Base-by-base conservation (phyloP, 1,140 invertebrate genomes). In the Heterodera carotae region DNA sequence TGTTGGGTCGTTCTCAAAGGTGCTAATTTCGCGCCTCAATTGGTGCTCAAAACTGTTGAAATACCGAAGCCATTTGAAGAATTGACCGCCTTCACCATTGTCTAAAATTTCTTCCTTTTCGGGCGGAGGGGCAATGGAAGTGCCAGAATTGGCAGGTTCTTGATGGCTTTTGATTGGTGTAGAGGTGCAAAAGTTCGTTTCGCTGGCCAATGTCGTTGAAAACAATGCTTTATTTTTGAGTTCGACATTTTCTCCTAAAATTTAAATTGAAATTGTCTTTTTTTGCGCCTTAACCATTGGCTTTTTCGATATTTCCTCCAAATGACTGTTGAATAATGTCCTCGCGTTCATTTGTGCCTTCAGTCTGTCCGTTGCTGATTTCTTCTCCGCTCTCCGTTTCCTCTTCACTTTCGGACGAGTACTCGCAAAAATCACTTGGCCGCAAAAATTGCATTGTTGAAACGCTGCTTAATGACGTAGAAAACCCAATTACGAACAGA, bases 261-360 rank as follows among this genome's bases (percentile, higher is more conserved):
- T 71, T 71, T 4, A 53, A 73, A 60, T 60, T 73, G 34, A 73
- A 70, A 70, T n/a, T 69, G 60, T 22, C 29, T 15, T 62, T 22
- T 25, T 62, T 25, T n/a, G 10, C 10, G 29, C 5, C 6, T 25
- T 27, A 34, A 74, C 36, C 36, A 66, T 15, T 7, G 34, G 39
- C 39, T 25, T 74, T 34, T 31, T 53, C 48, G n/a, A 12, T 39
- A 4, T 39, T 39, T 39, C n/a, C 29, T 72, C 10, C 33, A 22
- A 10, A 31, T 71, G 56, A 31, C 53, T 25, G n/a, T 7, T 72
- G 43, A 48, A 5, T 72, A 56, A 48, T 12, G 31, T 39, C n/a
- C n/a, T n/a, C 33, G 6, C 15, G 2, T 34, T 67, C 22, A 34
- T 67, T 25, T 67, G 64, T 25, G 18, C 22, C 34, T 48, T 25